phyloP scores from a whole-genome alignment of 2,113 vertebrate species.

The Syngnathoides biaculeatus region DNA sequence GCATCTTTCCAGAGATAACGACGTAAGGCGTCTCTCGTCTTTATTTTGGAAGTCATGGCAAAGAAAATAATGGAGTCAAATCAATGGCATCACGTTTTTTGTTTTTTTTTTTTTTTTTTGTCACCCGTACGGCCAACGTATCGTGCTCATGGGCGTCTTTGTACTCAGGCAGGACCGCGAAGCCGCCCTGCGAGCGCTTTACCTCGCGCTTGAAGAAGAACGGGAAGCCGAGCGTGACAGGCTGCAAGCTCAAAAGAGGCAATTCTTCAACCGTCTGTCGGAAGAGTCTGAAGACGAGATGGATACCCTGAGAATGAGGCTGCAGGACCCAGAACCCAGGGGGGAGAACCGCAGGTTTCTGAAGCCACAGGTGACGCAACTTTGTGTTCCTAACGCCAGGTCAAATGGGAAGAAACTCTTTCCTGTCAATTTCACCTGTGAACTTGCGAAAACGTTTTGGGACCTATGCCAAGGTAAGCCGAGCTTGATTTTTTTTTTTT shows the following conservation, averaged over 20 bases:
- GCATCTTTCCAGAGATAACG: too few species aligned
- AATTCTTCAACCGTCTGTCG: not conserved
- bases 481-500: not conserved
- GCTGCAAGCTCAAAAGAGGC: not conserved
- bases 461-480: not conserved
- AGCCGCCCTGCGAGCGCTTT: not conserved
- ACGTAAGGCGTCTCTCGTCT: too few species aligned
- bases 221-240: not conserved
- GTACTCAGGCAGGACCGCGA: slow-evolving; percentile 2
- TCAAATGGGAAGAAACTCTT: too few species aligned
- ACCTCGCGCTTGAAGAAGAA: slow-evolving; percentile 1
- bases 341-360: not conserved
- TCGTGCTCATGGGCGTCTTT: too few species aligned
- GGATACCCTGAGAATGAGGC: not conserved
- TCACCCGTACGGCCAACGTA: too few species aligned
- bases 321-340: not conserved
- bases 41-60: too few species aligned
- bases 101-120: too few species aligned
- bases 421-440: too few species aligned
- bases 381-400: too few species aligned
- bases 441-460: not conserved
- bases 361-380: not conserved
- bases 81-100: too few species aligned
- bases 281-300: not conserved
- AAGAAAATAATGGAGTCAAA: too few species aligned